Conservation (phyloP, 1,140 invertebrate genomes). For the Triops longicaudatus region DNA sequence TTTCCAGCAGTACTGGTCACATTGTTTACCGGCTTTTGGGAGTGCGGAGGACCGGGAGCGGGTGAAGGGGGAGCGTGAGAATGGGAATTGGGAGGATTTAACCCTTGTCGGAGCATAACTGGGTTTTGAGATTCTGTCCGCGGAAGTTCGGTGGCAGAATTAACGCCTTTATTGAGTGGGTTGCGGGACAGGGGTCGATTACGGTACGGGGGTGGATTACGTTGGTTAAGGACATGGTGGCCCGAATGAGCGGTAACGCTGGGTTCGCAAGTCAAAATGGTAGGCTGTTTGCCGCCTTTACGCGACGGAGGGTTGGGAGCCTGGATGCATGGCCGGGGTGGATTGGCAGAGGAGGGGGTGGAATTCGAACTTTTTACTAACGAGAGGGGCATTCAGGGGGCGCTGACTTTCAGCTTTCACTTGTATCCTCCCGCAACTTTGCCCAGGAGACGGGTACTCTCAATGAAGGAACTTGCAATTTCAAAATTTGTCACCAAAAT, state of each 20-base stretch:
- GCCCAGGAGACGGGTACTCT: too few relatives aligned
- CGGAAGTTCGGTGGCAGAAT: neutral
- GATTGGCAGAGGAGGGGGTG: neutral
- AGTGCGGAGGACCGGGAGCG: neutral
- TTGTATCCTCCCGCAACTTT: too few relatives aligned
- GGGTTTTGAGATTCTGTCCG: too few relatives aligned
- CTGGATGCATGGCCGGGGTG: neutral
- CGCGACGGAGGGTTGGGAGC: neutral
- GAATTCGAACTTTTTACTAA: neutral
- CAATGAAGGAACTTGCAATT: too few relatives aligned
- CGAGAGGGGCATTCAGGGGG: neutral
- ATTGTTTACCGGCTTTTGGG: neutral
- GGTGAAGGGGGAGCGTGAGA: too few relatives aligned
- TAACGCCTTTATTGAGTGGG: neutral
- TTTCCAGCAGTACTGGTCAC: too few relatives aligned
- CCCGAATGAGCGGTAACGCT: neutral
- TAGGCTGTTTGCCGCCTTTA: neutral
- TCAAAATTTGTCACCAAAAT: too few relatives aligned
- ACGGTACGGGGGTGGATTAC: neutral
- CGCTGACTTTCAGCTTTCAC: neutral
- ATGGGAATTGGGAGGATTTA: too few relatives aligned
- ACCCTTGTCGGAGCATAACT: too few relatives aligned
- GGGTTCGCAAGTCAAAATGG: neutral
- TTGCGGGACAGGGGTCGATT: constrained; percentile 5
- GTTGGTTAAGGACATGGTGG: neutral